These are phyloP conservation scores for Imbricaverruca yamaguchii DNA, from an alignment of 2,888 invertebrate species.

Conservation along the genomic window DNA sequence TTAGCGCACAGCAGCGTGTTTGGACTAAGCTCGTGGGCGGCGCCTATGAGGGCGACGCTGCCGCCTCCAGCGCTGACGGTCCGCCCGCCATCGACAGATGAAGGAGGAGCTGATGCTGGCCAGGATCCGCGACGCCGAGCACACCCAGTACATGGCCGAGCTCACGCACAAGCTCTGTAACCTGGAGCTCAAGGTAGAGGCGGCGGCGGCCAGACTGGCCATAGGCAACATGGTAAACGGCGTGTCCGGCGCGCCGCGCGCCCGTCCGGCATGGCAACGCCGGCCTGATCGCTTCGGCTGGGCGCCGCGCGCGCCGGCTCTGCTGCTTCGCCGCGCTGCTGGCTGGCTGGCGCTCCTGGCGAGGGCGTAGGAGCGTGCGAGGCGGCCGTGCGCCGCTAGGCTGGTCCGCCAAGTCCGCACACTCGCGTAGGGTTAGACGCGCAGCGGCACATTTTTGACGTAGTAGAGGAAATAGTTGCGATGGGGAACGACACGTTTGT, in stretches of 20 bases:
- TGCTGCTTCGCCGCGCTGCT: too few relatives aligned
- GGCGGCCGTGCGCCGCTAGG: too few relatives aligned
- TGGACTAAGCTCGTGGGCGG: not conserved
- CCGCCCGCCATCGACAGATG: conserved; percentile 43
- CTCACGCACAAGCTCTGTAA: conserved; percentile 87
- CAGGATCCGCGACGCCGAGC: conserved; percentile 87
- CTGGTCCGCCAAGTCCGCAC: too few relatives aligned
- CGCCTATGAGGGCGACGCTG: not conserved
- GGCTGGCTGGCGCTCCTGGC: too few relatives aligned
- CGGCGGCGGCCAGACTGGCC: not conserved
- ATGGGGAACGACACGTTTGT: too few relatives aligned
- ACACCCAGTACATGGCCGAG: conserved; percentile 87
- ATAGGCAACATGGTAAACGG: conserved; percentile 21
- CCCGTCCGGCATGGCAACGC: not conserved
- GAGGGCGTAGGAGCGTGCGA: too few relatives aligned
- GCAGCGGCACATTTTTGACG: too few relatives aligned
- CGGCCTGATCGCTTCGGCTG: too few relatives aligned
- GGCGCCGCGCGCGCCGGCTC: too few relatives aligned
- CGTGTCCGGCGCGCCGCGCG: not conserved
- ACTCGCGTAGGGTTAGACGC: too few relatives aligned
- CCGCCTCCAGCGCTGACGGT: too few relatives aligned
- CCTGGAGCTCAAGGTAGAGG: conserved; percentile 73
- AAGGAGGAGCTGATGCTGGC: conserved; percentile 91
- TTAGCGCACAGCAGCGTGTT: not conserved
- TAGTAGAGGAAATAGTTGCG: too few relatives aligned